Conservation (phyloP, 1,140 invertebrate genomes). For the Macrocentrus cingulum region DNA sequence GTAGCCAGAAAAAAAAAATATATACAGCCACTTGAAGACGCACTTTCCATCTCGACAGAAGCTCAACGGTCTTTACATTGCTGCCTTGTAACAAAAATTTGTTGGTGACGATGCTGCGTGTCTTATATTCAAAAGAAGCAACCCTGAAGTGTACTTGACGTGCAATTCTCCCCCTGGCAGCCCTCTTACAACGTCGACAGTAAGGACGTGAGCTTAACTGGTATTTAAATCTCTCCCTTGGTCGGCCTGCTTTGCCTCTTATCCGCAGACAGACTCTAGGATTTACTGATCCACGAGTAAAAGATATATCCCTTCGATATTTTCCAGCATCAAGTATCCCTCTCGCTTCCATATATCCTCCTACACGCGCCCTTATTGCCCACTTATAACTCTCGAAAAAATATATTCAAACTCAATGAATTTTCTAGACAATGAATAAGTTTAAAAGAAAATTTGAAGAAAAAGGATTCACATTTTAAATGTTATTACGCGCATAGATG, state of each 20-base stretch:
- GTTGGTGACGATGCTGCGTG: neutral
- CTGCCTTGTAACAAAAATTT: too few species aligned
- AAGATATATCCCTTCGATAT: slow-evolving; percentile 16
- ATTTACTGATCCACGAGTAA: slow-evolving; percentile 8
- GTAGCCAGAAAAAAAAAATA: too few species aligned
- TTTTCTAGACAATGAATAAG: too few species aligned
- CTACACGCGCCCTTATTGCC: neutral
- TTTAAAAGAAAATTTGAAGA: too few species aligned
- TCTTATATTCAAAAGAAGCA: neutral
- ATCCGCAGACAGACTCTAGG: slow-evolving; percentile 17
- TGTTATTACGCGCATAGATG: too few species aligned
- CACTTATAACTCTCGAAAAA: neutral
- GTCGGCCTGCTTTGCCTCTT: slow-evolving; percentile 7
- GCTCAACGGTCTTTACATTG: too few species aligned
- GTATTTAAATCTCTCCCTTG: slow-evolving; percentile 18
- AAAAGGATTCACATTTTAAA: too few species aligned
- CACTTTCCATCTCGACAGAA: too few species aligned
- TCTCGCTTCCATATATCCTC: neutral
- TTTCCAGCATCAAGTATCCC: slow-evolving; percentile 4
- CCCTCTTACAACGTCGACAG: neutral
- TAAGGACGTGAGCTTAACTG: slow-evolving; percentile 15
- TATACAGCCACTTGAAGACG: too few species aligned
- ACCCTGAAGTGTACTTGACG: slow-evolving; percentile 9
- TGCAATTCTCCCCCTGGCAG: slow-evolving; percentile 10
- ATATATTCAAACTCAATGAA: too few species aligned